phyloP scores from a whole-genome alignment of 2,113 vertebrate genomes.

The Myrmophylax atrothorax region DNA sequence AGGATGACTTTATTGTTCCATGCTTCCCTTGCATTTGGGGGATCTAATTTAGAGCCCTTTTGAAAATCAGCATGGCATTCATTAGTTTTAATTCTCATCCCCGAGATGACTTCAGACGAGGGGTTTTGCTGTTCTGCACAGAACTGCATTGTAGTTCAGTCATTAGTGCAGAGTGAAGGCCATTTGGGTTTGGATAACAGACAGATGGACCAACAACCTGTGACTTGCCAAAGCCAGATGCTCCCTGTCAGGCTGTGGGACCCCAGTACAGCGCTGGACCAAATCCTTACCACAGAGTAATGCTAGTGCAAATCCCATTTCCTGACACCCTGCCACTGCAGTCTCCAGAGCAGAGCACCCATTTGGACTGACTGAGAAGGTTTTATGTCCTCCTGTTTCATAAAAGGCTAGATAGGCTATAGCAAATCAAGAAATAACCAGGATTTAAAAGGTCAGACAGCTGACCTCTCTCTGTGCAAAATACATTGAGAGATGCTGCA shows the following conservation, averaged over 20 bases:
- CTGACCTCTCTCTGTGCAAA: not conserved
- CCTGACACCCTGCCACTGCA: not conserved
- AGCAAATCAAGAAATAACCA: not conserved
- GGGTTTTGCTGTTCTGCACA: not conserved
- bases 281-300: not conserved
- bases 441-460: not conserved
- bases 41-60: not conserved
- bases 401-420: not conserved
- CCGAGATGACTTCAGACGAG: not conserved
- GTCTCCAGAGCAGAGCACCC: not conserved
- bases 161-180: not conserved
- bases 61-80: not conserved
- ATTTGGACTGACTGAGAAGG: not conserved
- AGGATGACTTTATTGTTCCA: not conserved
- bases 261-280: not conserved
- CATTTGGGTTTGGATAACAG: not conserved
- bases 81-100: not conserved
- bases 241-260: not conserved
- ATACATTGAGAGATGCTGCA: not conserved
- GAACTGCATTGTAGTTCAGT: not conserved
- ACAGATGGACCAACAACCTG: not conserved
- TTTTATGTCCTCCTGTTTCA: not conserved
- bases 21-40: not conserved
- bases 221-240: not conserved
- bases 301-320: fast-evolving